Conservation (phyloP, 2,888 invertebrate genomes). For the Ctenicera cuprea region DNA sequence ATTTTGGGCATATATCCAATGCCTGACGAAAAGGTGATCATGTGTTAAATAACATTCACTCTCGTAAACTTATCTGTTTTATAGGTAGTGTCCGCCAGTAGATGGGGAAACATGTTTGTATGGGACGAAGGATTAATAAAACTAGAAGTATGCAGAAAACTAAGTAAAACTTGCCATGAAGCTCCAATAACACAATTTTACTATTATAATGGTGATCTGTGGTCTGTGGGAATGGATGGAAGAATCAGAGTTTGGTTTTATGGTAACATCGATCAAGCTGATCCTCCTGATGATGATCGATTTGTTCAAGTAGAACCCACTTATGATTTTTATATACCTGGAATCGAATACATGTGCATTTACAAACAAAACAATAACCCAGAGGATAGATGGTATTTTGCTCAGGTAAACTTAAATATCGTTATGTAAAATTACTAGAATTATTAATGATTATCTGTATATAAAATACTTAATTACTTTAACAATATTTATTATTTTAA, state of each 20-base stretch:
- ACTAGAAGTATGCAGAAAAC: slow-evolving; percentile 85
- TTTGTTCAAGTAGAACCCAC: slow-evolving; percentile 90
- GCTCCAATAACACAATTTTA: slow-evolving; percentile 82
- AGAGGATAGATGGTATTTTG: slow-evolving; percentile 78
- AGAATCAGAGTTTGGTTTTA: slow-evolving; percentile 92
- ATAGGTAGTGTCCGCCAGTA: slow-evolving; percentile 88
- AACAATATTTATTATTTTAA: too few relatives aligned
- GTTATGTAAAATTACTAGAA: too few relatives aligned
- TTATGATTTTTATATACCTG: slow-evolving; percentile 82
- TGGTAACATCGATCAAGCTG: slow-evolving; percentile 92
- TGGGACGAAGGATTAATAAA: slow-evolving; percentile 95
- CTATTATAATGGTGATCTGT: slow-evolving; percentile 69
- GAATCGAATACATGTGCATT: slow-evolving; percentile 74
- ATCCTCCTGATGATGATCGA: slow-evolving; percentile 87
- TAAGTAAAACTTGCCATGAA: slow-evolving; percentile 83
- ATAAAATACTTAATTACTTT: too few relatives aligned
- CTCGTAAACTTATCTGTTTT: too few relatives aligned
- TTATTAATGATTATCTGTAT: too few relatives aligned
- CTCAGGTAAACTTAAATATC: too few relatives aligned
- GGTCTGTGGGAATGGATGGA: slow-evolving; percentile 81
- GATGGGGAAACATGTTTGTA: slow-evolving; percentile 93
- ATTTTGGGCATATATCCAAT: slow-evolving; percentile 89
- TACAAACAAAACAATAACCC: slow-evolving; percentile 72
- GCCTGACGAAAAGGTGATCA: slow-evolving; percentile 88
- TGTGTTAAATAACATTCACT: too few relatives aligned